phyloP scores from a whole-genome alignment of 1,140 invertebrate species.

The Caenorhabditis inopinata region DNA sequence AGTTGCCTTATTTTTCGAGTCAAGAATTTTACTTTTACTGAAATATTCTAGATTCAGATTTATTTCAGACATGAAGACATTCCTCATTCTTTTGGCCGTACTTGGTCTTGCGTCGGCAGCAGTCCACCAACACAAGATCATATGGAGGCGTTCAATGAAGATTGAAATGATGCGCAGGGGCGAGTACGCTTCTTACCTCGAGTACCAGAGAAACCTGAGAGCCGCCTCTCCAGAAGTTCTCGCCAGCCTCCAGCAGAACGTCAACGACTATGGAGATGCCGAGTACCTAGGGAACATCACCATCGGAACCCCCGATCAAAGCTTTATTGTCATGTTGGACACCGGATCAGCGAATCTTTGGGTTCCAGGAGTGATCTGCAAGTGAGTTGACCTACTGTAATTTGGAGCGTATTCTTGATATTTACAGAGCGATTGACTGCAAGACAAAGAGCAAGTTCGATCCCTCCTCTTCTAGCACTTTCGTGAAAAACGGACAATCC shows the following conservation, averaged over 20 bases:
- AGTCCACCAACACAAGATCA: slow-evolving; percentile 18
- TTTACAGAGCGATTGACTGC: neutral
- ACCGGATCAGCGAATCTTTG: slow-evolving; percentile 10
- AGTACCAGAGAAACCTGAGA: slow-evolving; percentile 30
- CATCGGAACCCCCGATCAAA: slow-evolving; percentile 23
- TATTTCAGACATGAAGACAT: neutral
- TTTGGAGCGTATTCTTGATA: too few species aligned
- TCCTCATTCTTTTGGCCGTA: slow-evolving; percentile 8
- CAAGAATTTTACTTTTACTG: too few species aligned
- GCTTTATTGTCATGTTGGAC: slow-evolving; percentile 25
- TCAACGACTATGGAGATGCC: slow-evolving; percentile 5
- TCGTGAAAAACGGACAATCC: slow-evolving; percentile 11
- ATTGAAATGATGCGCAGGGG: slow-evolving; percentile 21
- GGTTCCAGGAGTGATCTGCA: neutral
- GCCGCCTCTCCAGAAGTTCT: neutral
- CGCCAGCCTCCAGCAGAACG: neutral
- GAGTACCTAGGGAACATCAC: slow-evolving; percentile 43
- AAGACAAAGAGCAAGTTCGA: slow-evolving; percentile 17
- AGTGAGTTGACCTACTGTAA: neutral
- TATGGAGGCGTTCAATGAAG: neutral
- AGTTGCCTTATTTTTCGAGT: too few species aligned
- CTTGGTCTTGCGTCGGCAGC: slow-evolving; percentile 22
- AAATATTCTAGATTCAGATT: too few species aligned
- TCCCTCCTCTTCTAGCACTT: slow-evolving; percentile 19
- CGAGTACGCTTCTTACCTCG: slow-evolving; percentile 26